Conservation (phyloP, 2,113 vertebrate species). For the Thymallus thymallus region DNA sequence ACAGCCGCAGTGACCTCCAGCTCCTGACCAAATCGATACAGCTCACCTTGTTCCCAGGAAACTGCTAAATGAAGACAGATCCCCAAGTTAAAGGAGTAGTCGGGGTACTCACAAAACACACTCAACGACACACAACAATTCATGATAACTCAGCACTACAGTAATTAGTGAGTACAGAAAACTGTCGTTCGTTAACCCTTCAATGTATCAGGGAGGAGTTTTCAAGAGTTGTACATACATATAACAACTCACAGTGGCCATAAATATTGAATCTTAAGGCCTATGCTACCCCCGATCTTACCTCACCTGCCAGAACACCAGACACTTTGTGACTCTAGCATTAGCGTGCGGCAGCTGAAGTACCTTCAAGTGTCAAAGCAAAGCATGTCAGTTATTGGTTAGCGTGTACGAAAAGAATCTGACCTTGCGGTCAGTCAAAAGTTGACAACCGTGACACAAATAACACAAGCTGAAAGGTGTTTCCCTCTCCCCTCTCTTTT, state of each 20-base stretch:
- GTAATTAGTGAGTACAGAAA: too few species aligned
- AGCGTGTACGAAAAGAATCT: neutral
- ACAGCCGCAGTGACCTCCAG: constrained; percentile 20
- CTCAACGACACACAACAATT: too few species aligned
- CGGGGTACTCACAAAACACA: too few species aligned
- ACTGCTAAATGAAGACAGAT: constrained; percentile 45
- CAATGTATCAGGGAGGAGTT: too few species aligned
- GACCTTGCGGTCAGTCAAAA: constrained; percentile 41
- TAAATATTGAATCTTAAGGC: too few species aligned
- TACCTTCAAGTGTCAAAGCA: constrained; percentile 20
- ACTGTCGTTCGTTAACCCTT: too few species aligned
- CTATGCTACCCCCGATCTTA: too few species aligned
- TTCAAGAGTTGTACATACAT: too few species aligned
- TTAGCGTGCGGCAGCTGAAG: constrained; percentile 15
- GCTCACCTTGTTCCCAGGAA: constrained; percentile 26
- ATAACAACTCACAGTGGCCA: too few species aligned
- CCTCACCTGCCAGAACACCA: too few species aligned
- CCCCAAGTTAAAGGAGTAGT: constrained; percentile 34
- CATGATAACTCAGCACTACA: too few species aligned
- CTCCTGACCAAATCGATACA: constrained; percentile 48
- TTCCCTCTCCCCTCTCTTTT: neutral
- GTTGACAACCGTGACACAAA: constrained; percentile 37
- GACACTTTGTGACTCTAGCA: constrained; percentile 19
- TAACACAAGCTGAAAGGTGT: constrained; percentile 16
- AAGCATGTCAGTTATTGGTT: too few species aligned